phyloP scores from a whole-genome alignment of 2,797 vertebrate genomes.

The Paedocypris micromegethes region DNA sequence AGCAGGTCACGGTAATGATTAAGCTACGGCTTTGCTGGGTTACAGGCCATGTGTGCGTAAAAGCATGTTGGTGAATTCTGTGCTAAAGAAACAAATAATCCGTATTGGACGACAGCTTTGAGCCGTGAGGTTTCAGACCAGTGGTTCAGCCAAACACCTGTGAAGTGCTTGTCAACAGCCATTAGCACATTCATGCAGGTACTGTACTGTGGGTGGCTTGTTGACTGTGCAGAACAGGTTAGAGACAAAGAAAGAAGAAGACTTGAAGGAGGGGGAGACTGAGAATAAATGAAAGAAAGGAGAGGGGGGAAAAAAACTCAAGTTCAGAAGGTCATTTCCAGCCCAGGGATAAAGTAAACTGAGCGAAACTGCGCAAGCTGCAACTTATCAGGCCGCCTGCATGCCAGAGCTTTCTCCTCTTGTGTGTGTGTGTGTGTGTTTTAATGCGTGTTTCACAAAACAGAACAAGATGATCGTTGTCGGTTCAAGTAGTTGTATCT shows the following conservation, averaged over 20 bases:
- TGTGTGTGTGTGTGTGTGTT: slow-evolving; percentile 58
- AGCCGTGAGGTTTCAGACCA: slow-evolving; percentile 64
- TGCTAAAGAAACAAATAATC: slow-evolving; percentile 63
- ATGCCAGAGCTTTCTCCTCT: slow-evolving; percentile 63
- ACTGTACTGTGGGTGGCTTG: slow-evolving; percentile 50
- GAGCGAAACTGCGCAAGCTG: slow-evolving; percentile 75
- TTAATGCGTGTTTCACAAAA: slow-evolving; percentile 51
- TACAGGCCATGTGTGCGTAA: slow-evolving; percentile 70
- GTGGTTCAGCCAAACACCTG: slow-evolving; percentile 31
- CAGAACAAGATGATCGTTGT: slow-evolving; percentile 59
- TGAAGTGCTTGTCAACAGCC: slow-evolving; percentile 54
- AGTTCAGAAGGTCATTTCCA: slow-evolving; percentile 76
- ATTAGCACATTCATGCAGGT: slow-evolving; percentile 55
- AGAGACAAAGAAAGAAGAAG: slow-evolving; percentile 45
- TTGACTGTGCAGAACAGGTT: slow-evolving; percentile 54
- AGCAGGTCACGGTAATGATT: slow-evolving; percentile 97
- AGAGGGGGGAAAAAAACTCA: slow-evolving; percentile 50
- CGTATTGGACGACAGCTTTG: slow-evolving; percentile 68
- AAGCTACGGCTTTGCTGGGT: slow-evolving; percentile 73
- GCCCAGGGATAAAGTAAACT: slow-evolving; percentile 73
- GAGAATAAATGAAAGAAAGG: slow-evolving; percentile 23
- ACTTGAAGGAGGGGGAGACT: slow-evolving; percentile 1
- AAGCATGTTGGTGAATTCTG: slow-evolving; percentile 62
- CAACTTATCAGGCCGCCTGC: slow-evolving; percentile 71
- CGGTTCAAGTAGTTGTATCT: slow-evolving; percentile 35